A percentile compares a stretch with the other conserved stretches of the same genome.
Conservation (phyloP, 1,140 invertebrate genomes). For the Ctenoplectra terminalis region DNA sequence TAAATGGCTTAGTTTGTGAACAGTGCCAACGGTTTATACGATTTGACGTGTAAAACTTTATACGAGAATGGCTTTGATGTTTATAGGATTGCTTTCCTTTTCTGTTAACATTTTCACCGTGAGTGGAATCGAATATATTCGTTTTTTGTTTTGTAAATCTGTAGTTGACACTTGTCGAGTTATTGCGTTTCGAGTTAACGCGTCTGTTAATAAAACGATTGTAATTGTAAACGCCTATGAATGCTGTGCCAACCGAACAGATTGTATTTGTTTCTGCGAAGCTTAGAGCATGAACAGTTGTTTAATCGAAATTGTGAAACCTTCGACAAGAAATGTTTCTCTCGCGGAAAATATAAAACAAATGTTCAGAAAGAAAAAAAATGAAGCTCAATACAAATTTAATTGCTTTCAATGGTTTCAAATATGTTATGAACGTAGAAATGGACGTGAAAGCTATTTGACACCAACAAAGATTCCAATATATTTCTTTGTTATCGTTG, state of each 20-base stretch:
- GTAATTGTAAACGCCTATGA: neutral
- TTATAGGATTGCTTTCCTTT: neutral
- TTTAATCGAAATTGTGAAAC: too few relatives aligned
- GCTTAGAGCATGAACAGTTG: neutral
- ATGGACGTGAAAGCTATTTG: too few relatives aligned
- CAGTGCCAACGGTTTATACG: neutral
- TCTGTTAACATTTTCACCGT: neutral
- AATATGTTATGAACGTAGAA: too few relatives aligned
- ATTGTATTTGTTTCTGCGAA: too few relatives aligned
- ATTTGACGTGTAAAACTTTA: neutral
- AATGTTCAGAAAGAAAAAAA: too few relatives aligned
- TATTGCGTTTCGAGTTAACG: neutral
- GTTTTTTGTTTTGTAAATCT: neutral
- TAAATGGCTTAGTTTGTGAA: neutral
- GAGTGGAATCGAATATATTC: neutral
- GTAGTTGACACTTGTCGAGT: neutral
- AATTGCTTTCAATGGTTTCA: too few relatives aligned
- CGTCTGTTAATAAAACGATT: neutral
- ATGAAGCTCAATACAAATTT: too few relatives aligned
- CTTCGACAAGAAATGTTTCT: too few relatives aligned
- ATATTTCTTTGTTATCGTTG: neutral
- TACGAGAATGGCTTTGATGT: neutral
- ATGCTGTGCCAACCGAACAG: neutral
- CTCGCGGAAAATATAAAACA: too few relatives aligned
- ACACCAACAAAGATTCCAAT: neutral